Percentiles rank a stretch among this genome's conserved stretches.
phyloP scores from a whole-genome alignment of 2,113 vertebrate genomes.

The Sturnira hondurensis region DNA sequence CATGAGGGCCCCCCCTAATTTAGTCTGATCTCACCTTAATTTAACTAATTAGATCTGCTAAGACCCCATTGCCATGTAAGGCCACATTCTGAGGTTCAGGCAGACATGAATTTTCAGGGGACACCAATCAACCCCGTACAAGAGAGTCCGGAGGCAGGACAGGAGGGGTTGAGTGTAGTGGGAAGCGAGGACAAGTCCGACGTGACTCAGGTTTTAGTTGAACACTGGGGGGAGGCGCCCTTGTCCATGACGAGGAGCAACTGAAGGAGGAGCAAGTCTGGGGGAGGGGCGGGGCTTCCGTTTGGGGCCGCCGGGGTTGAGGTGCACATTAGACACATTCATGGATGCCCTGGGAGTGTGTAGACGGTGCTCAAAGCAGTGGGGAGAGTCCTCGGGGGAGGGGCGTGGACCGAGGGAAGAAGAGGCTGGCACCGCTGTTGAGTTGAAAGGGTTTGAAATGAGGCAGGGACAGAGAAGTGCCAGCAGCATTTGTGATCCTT shows the following conservation, averaged over 20 bases:
- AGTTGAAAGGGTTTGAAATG: background rate
- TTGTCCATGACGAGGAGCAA: rapidly evolving
- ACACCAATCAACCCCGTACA: rapidly evolving
- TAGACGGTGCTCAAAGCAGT: rapidly evolving
- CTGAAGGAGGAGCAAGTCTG: rapidly evolving
- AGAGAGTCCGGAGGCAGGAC: too few relatives aligned
- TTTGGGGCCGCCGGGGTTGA: background rate
- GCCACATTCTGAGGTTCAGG: background rate
- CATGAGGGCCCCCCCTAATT: too few relatives aligned
- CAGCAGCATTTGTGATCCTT: background rate
- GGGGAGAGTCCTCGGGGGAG: background rate
- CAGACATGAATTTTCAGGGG: background rate
- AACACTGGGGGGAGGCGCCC: rapidly evolving
- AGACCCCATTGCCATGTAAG: too few relatives aligned
- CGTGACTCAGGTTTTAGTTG: background rate
- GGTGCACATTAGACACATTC: rapidly evolving
- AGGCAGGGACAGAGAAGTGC: background rate
- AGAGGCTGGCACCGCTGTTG: rapidly evolving
- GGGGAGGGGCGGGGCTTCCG: rapidly evolving
- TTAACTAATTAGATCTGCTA: too few relatives aligned
- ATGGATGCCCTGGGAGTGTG: rapidly evolving
- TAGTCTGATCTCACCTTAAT: too few relatives aligned
- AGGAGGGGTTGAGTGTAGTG: rapidly evolving
- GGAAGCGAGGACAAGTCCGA: background rate
- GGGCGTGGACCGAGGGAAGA: too few relatives aligned